phyloP scores from a whole-genome alignment of 2,797 vertebrate species.

The Anableps anableps region DNA sequence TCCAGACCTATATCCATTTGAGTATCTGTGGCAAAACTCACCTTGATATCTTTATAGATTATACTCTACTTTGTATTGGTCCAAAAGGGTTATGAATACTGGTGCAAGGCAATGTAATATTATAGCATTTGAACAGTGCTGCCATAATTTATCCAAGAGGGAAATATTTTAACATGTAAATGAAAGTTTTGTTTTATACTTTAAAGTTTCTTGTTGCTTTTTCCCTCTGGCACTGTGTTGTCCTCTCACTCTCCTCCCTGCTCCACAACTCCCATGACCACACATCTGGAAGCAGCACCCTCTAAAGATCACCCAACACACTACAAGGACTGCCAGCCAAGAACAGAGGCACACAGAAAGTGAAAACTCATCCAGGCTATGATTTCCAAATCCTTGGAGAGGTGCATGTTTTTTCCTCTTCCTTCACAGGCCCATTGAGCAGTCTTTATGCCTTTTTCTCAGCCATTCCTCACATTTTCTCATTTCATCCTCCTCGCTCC shows the following conservation, averaged over 20 bases:
- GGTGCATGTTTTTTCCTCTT: conserved; percentile 19
- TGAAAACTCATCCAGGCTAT: conserved; percentile 41
- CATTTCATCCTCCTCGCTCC: conserved; percentile 59
- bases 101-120: not conserved
- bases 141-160: conserved; percentile 10
- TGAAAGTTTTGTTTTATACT: conserved; percentile 1
- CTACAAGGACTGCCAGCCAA: conserved; percentile 45
- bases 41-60: not conserved
- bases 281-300: conserved; percentile 69
- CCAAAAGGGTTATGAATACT: not conserved
- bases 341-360: conserved; percentile 26
- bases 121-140: not conserved
- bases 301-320: conserved; percentile 62
- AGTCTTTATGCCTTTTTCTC: conserved; percentile 47
- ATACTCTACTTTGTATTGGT: not conserved
- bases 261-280: conserved; percentile 38
- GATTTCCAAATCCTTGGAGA: conserved; percentile 49
- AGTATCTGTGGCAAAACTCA: not conserved
- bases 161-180: conserved; percentile 5
- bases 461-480: conserved; percentile 46
- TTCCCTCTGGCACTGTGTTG: not conserved
- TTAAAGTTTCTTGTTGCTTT: conserved; percentile 10
- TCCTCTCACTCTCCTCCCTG: not conserved
- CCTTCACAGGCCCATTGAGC: conserved; percentile 46
- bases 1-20: not conserved